Base-by-base conservation (phyloP, 1,140 invertebrate genomes). In the Zophobas atratus region DNA sequence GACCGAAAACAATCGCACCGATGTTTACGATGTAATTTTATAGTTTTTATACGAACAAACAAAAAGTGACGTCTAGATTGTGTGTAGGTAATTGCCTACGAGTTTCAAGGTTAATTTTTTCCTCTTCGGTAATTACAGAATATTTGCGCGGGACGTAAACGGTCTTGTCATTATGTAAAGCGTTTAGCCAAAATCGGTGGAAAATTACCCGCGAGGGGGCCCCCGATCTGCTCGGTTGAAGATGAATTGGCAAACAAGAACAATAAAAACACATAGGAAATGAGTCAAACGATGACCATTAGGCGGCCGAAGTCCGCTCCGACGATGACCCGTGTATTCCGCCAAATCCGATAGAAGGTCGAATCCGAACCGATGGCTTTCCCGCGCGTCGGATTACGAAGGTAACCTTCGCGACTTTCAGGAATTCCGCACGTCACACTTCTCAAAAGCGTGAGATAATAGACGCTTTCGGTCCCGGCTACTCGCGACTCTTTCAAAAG, bases 121-220 rank as follows among this genome's bases (percentile, higher is more conserved):
- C 35, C 43, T 67, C 60, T 20, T 46, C 35, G 8, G 60, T 67
- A 67, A 67, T 67, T 67, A 67, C 60, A 41, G 60, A 67, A 67
- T 67, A 67, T 67, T 43, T 67, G 60, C 43, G 39, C 39, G n/a
- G 35, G 39, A 67, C 60, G 60, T 67, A 67, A 67, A 67, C 35
- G 60, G 41, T 51, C 6, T 4, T 51, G 49, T 67, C 43, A 39
- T 67, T 67, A 67, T 67, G 60, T 67, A 67, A 67, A 67, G 6
- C 20, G 3, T 51, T 51, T 51, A 46, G 8, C 3, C 20, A 20
- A 67, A 43, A 43, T 67, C 39, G 36, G 38, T 67, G 60, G 60
- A 67, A 67, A 67, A 43, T 67, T 43, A 67, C 60, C 1, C 1
- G 39, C 1, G 38, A 36, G 57, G 6, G 38, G 36, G 35, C 6